Evolutionary conservation across 2,797 vertebrate species (phyloP).

Genomic region (Myoxocephalus aenaeus): DNA sequence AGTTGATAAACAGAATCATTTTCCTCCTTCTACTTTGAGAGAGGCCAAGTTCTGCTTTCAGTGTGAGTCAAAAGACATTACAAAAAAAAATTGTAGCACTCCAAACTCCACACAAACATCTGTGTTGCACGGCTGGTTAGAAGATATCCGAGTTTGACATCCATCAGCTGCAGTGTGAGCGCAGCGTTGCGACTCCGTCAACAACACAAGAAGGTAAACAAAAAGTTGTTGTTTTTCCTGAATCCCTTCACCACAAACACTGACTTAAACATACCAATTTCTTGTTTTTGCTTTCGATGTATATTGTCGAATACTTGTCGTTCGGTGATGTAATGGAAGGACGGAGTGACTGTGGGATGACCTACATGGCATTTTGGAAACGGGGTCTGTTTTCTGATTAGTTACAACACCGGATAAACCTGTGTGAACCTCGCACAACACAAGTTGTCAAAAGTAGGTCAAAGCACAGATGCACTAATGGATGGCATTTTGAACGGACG

Average conservation of each 20-base stretch:
- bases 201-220: conserved; percentile 32
- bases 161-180: conserved; percentile 14
- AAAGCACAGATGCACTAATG: conserved; percentile 27
- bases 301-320: not conserved
- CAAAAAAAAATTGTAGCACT: too few relatives aligned
- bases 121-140: not conserved
- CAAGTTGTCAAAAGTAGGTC: conserved; percentile 35
- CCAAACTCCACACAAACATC: not conserved
- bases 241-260: too few relatives aligned
- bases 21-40: not conserved
- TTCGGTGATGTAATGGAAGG: not conserved
- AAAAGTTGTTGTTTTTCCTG: too few relatives aligned
- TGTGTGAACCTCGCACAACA: conserved; percentile 1
- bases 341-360: conserved; percentile 7
- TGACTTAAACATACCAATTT: too few relatives aligned
- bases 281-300: not conserved
- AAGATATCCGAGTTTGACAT: conserved; percentile 2
- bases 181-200: conserved; percentile 25
- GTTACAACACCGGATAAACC: conserved; percentile 19
- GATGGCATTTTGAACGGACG: conserved; percentile 16
- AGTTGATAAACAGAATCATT: not conserved
- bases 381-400: not conserved
- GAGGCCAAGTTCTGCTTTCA: not conserved
- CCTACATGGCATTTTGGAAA: conserved; percentile 10
- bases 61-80: not conserved